Conservation (phyloP, 2,113 vertebrate species). For the Labrus mixtus region DNA sequence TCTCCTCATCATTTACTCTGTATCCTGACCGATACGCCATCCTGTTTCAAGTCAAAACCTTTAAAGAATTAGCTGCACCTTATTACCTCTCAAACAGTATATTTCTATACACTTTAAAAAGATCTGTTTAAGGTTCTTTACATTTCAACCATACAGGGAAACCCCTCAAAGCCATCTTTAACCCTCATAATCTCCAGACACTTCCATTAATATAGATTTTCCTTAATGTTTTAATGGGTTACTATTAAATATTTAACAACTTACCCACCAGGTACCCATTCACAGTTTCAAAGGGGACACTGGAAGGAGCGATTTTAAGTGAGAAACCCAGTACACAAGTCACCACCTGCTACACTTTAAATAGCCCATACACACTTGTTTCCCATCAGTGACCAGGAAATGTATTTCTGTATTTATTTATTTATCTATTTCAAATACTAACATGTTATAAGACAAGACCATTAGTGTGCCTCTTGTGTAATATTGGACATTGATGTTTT, state of each 20-base stretch:
- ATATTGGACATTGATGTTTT: neutral
- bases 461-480: neutral
- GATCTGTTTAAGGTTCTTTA: conserved; percentile 5
- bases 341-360: conserved; percentile 58
- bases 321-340: neutral
- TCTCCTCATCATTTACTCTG: too few species aligned
- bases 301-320: neutral
- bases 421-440: neutral
- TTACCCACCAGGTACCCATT: too few species aligned
- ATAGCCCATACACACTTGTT: conserved; percentile 23
- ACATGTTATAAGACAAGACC: neutral
- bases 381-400: conserved; percentile 7
- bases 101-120: conserved; percentile 16
- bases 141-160: neutral
- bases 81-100: too few species aligned
- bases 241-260: too few species aligned
- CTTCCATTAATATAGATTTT: neutral
- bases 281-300: too few species aligned
- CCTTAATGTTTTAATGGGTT: neutral
- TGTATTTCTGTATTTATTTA: neutral
- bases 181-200: neutral
- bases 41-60: too few species aligned
- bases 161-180: neutral
- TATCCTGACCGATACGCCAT: too few species aligned
- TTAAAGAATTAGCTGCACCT: too few species aligned